These are phyloP conservation scores for Tragelaphus strepsiceros DNA, from an alignment of 2,113 vertebrate species.

Conservation along the genomic window DNA sequence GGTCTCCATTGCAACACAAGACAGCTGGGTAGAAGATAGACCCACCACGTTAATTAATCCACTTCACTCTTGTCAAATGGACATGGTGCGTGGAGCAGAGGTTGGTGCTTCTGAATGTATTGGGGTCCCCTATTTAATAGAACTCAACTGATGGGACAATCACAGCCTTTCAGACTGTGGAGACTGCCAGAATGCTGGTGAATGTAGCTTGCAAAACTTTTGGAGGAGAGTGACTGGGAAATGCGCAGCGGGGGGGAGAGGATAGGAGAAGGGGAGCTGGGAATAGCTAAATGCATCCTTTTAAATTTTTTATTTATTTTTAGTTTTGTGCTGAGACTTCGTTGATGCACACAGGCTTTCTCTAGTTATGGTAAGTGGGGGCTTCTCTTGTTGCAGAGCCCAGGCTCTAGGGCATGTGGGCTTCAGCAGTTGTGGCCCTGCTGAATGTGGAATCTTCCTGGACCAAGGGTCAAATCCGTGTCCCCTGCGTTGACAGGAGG, in stretches of 20 bases:
- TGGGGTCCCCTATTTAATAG: slow-evolving; percentile 7
- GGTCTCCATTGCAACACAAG: slow-evolving; percentile 58
- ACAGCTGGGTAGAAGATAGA: slow-evolving; percentile 54
- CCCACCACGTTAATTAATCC: slow-evolving; percentile 65
- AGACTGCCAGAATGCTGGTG: background rate
- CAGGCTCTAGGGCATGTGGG: background rate
- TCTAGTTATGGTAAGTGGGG: rapidly evolving
- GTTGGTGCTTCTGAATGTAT: slow-evolving; percentile 34
- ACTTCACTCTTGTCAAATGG: slow-evolving; percentile 52
- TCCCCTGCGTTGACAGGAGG: background rate
- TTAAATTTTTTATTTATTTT: background rate
- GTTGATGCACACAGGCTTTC: background rate
- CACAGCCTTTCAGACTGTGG: background rate
- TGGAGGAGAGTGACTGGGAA: background rate
- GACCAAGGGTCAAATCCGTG: background rate
- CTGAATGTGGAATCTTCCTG: background rate
- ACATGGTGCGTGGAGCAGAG: background rate
- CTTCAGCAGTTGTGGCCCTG: background rate
- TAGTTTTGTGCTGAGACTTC: background rate
- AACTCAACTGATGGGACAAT: background rate
- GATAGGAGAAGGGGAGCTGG: background rate
- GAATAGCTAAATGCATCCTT: background rate
- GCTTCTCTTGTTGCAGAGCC: background rate
- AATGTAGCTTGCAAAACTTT: background rate
- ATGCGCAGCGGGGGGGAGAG: too few species aligned